phyloP scores from a whole-genome alignment of 2,888 invertebrate genomes.

The Mactromeris polynyma region DNA sequence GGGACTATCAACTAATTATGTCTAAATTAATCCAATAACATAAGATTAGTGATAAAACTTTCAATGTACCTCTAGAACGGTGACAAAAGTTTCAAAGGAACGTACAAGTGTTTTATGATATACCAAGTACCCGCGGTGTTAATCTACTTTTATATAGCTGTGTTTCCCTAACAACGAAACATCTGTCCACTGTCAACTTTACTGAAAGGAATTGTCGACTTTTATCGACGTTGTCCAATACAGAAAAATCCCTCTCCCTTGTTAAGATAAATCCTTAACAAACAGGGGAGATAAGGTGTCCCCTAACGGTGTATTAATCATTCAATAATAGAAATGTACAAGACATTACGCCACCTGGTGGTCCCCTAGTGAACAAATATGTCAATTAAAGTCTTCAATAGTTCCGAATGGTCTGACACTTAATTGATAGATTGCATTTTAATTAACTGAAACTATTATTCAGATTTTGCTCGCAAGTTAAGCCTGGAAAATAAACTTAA shows the following conservation, averaged over 20 bases:
- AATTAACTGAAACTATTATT: background rate
- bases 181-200: slow-evolving; percentile 34
- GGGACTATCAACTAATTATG: slow-evolving; percentile 76
- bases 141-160: slow-evolving; percentile 20
- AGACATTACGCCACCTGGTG: slow-evolving; percentile 22
- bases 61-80: slow-evolving; percentile 30
- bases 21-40: slow-evolving; percentile 70
- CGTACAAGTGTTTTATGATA: slow-evolving; percentile 38
- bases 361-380: slow-evolving; percentile 26
- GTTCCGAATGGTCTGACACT: background rate
- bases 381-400: slow-evolving; percentile 14
- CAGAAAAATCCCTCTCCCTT: slow-evolving; percentile 36
- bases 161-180: slow-evolving; percentile 30
- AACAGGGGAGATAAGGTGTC: slow-evolving; percentile 41
- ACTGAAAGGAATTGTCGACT: slow-evolving; percentile 33
- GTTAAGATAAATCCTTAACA: slow-evolving; percentile 43
- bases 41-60: slow-evolving; percentile 57
- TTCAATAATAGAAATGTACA: slow-evolving; percentile 19
- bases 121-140: slow-evolving; percentile 9
- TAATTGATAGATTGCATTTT: slow-evolving; percentile 4
- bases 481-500: background rate
- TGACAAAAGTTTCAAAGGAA: slow-evolving; percentile 56
- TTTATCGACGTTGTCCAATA: slow-evolving; percentile 35
- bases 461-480: background rate
- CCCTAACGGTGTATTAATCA: slow-evolving; percentile 46